Conservation (phyloP, 2,113 vertebrate species). For the Dipodomys spectabilis region DNA sequence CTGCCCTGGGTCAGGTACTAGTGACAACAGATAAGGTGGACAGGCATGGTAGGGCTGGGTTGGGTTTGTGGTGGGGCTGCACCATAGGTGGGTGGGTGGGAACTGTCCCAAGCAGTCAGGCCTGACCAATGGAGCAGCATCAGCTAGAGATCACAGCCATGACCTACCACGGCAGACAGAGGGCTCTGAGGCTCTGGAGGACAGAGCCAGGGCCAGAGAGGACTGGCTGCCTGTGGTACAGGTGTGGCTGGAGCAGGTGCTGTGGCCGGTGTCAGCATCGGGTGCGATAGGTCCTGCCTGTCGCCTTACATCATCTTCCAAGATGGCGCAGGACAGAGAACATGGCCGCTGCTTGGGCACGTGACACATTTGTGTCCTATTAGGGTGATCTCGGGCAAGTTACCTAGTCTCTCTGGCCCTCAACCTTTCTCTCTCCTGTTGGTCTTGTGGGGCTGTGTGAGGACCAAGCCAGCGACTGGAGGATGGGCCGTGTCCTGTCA, state of each 20-base stretch:
- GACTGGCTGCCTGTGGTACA: neutral
- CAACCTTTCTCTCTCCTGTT: neutral
- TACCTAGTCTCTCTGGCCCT: neutral
- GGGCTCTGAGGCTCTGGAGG: neutral
- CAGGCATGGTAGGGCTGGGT: accelerated
- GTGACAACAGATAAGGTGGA: neutral
- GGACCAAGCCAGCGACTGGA: neutral
- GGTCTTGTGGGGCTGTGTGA: accelerated
- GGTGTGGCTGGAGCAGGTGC: no score
- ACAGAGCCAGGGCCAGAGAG: neutral
- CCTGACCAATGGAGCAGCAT: accelerated
- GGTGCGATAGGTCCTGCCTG: neutral
- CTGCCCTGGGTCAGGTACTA: neutral
- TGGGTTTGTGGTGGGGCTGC: no score
- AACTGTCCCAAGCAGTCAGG: neutral
- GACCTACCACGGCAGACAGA: neutral
- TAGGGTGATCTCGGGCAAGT: neutral
- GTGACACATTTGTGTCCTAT: neutral
- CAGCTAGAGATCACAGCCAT: neutral
- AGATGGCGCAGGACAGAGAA: neutral
- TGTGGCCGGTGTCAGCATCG: no score
- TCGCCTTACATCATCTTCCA: neutral
- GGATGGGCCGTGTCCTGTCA: accelerated
- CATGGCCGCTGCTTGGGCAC: neutral
- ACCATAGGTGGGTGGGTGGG: no score